These are phyloP conservation scores for Rhamnusium bicolor DNA, from an alignment of 2,888 invertebrate genomes.

Conservation along the genomic window DNA sequence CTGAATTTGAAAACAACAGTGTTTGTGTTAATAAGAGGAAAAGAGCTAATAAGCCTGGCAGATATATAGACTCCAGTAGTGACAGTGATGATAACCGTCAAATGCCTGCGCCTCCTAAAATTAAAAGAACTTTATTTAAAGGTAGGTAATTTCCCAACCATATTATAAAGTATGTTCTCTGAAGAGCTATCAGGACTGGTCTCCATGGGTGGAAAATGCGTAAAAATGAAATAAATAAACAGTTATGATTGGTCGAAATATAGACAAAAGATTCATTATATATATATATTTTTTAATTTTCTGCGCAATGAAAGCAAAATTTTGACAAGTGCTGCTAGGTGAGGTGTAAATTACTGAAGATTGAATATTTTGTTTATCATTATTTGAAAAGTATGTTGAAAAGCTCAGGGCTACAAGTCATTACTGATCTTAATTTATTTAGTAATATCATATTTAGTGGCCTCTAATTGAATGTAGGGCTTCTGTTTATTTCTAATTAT, in stretches of 20 bases:
- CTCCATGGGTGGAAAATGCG: too few species aligned
- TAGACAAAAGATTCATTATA: too few species aligned
- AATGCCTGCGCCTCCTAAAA: background rate
- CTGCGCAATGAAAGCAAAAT: background rate
- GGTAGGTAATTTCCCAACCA: background rate
- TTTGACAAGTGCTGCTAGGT: too few species aligned
- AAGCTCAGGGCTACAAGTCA: background rate
- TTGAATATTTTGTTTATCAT: background rate
- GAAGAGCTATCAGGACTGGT: too few species aligned
- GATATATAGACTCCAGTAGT: background rate
- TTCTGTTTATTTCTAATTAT: background rate
- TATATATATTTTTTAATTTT: background rate
- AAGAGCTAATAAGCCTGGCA: background rate
- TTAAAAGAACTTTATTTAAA: background rate
- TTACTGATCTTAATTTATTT: background rate
- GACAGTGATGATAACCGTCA: background rate
- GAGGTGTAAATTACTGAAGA: too few species aligned
- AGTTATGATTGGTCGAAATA: too few species aligned
- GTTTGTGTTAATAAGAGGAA: background rate
- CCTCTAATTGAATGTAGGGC: background rate
- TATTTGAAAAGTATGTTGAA: background rate
- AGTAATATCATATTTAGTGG: background rate
- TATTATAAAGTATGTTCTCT: too few species aligned
- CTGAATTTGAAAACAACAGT: background rate
- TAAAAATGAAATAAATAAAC: too few species aligned